These are phyloP conservation scores for Bombus confusus DNA, from an alignment of 1,140 invertebrate species.

Conservation along the genomic window DNA sequence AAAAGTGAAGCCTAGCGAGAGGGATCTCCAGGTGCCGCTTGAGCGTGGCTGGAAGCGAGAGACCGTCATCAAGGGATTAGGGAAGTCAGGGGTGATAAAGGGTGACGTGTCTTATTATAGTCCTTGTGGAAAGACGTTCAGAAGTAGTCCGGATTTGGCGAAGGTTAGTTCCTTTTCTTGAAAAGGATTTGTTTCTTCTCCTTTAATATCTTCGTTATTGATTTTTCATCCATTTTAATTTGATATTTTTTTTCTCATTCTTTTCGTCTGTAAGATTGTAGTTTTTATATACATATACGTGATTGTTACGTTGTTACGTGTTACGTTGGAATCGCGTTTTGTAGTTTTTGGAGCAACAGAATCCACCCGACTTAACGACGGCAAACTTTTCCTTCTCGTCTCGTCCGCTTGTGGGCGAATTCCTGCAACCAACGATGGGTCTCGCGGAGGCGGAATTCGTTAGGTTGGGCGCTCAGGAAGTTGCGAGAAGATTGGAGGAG, in stretches of 20 bases:
- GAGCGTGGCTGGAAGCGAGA: slow-evolving; percentile 94
- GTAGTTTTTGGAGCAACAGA: slow-evolving; percentile 91
- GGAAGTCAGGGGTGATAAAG: slow-evolving; percentile 90
- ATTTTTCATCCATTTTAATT: not conserved
- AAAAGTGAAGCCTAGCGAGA: slow-evolving; percentile 82
- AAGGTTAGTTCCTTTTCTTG: slow-evolving; percentile 83
- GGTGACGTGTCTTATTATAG: slow-evolving; percentile 95
- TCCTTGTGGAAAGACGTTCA: slow-evolving; percentile 91
- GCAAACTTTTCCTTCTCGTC: slow-evolving; percentile 97
- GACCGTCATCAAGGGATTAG: slow-evolving; percentile 92
- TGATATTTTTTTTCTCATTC: not conserved
- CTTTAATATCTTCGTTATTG: not conserved
- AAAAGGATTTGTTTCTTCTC: slow-evolving; percentile 4
- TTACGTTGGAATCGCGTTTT: slow-evolving; percentile 38
- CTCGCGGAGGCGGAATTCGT: slow-evolving; percentile 81
- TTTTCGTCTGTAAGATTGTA: not conserved
- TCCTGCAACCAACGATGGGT: slow-evolving; percentile 86
- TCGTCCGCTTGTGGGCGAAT: slow-evolving; percentile 93
- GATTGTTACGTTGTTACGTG: too few relatives aligned
- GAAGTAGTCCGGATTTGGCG: slow-evolving; percentile 88
- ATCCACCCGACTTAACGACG: slow-evolving; percentile 88
- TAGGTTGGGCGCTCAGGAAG: slow-evolving; percentile 81
- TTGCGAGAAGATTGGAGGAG: slow-evolving; percentile 84
- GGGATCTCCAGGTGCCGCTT: slow-evolving; percentile 88
- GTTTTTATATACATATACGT: not conserved